phyloP scores from a whole-genome alignment of 92 coral and sea anemone species.

The Heliopora coerulea region DNA sequence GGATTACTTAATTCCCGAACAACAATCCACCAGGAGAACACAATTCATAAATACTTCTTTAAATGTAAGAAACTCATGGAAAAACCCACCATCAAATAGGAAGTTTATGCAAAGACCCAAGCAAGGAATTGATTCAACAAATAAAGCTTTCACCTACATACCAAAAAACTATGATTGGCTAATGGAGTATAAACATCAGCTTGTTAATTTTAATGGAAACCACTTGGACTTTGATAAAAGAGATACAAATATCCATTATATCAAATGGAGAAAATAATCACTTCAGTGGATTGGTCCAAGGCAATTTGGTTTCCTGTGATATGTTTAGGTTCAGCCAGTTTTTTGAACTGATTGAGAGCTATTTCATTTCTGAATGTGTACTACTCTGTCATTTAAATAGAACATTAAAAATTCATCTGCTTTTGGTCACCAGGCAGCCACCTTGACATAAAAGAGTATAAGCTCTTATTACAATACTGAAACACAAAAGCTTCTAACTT shows the following conservation, averaged over 20 bases:
- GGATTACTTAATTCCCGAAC: neutral
- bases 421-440: conserved; percentile 35
- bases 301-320: neutral
- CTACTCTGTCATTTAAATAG: conserved; percentile 20
- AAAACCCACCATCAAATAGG: neutral
- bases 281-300: neutral
- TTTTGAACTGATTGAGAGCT: neutral
- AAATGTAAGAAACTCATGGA: conserved; percentile 10
- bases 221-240: conserved; percentile 8
- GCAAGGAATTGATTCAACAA: conserved; percentile 1
- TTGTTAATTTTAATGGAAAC: conserved; percentile 37
- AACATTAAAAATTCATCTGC: conserved; percentile 23
- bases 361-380: neutral
- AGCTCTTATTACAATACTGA: neutral
- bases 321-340: neutral
- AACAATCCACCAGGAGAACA: too few species aligned
- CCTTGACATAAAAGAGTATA: conserved; percentile 5
- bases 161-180: conserved; percentile 19
- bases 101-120: neutral
- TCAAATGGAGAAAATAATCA: too few species aligned
- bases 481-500: too few species aligned
- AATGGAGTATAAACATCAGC: conserved; percentile 14
- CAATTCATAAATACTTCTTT: neutral
- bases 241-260: conserved; percentile 1
- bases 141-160: conserved; percentile 23